A percentile compares a stretch with the other conserved stretches of the same genome.
These are phyloP conservation scores for Ochropleura plecta DNA, from an alignment of 2,888 invertebrate genomes.

Conservation along the genomic window DNA sequence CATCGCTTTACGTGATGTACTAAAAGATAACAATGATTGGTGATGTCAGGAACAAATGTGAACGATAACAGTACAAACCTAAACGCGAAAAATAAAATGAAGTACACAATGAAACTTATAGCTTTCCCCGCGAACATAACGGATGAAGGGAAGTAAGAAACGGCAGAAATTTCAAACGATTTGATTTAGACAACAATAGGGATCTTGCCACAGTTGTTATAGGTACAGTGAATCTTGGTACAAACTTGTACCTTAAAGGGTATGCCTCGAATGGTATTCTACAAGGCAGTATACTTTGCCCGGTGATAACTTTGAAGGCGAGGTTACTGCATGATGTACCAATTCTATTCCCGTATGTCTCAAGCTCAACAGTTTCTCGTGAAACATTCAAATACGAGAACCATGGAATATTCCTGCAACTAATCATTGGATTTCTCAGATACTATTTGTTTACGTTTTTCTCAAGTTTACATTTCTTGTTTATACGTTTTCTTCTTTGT, in stretches of 20 bases:
- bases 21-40: constrained; percentile 9
- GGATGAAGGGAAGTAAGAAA: background rate
- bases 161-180: background rate
- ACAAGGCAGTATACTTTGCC: constrained; percentile 30
- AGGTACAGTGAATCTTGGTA: background rate
- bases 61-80: constrained; percentile 36
- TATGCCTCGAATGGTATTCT: background rate
- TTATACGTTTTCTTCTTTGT: constrained; percentile 1
- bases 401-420: constrained; percentile 16
- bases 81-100: background rate
- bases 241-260: background rate
- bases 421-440: constrained; percentile 28
- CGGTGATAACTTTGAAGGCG: background rate
- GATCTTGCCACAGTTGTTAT: background rate
- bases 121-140: background rate
- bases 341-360: background rate
- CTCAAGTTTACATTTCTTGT: constrained; percentile 1
- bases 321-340: background rate
- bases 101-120: background rate
- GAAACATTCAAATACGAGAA: constrained; percentile 17
- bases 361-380: constrained; percentile 6
- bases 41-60: constrained; percentile 31
- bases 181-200: background rate
- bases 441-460: constrained; percentile 4
- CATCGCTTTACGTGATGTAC: constrained; percentile 20